A percentile compares a stretch with the other conserved stretches of the same genome.
Evolutionary conservation across 2,797 vertebrate species (phyloP).

Genomic region (Cirrhinus mrigala): DNA sequence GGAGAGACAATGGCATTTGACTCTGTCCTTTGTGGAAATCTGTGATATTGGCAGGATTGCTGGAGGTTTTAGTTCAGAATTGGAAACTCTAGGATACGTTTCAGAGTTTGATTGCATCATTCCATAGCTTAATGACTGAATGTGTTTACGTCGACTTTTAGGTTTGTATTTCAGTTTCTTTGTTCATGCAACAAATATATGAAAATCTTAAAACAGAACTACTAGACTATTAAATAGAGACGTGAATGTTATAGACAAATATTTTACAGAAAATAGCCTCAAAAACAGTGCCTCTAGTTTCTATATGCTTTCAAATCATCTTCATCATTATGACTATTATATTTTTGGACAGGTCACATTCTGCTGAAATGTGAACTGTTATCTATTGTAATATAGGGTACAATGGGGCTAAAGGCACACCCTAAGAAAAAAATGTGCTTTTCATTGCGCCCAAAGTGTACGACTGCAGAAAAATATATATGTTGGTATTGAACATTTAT

Average conservation of each 20-base stretch:
- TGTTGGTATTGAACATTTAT: too few species aligned
- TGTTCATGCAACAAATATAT: conserved; percentile 2
- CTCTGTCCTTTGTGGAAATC: conserved; percentile 70
- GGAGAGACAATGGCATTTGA: conserved; percentile 72
- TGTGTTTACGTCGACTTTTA: neutral
- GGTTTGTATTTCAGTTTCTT: neutral
- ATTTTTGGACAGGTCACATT: neutral
- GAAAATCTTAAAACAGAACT: neutral
- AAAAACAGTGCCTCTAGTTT: neutral
- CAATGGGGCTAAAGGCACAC: too few species aligned
- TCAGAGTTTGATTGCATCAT: conserved; percentile 21
- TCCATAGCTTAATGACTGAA: conserved; percentile 9
- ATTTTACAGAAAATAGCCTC: neutral
- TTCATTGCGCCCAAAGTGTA: too few species aligned
- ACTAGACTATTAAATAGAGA: neutral
- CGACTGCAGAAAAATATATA: too few species aligned
- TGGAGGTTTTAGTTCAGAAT: conserved; percentile 59
- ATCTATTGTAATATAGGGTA: neutral
- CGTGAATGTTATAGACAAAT: neutral
- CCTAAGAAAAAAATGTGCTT: too few species aligned
- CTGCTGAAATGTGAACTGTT: neutral
- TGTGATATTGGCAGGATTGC: conserved; percentile 67
- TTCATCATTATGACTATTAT: neutral
- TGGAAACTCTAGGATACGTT: conserved; percentile 38
- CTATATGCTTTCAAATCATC: conserved; percentile 7